phyloP scores from a whole-genome alignment of 2,113 vertebrate species.

The Copsychus sechellarum region DNA sequence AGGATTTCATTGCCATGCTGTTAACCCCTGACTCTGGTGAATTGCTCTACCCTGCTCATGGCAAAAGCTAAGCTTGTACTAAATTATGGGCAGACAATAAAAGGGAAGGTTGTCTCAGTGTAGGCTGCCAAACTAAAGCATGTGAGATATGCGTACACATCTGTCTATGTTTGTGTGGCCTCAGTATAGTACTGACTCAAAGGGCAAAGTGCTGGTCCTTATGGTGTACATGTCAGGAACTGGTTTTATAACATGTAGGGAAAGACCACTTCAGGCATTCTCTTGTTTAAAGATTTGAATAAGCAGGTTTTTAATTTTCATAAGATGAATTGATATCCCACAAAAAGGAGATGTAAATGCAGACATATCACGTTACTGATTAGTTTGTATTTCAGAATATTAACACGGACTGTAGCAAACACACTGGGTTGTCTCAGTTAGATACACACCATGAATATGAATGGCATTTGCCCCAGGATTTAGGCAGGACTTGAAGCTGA shows the following conservation, averaged over 20 bases:
- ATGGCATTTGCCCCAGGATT: conserved; percentile 9
- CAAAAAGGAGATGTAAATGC: neutral
- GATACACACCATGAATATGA: neutral
- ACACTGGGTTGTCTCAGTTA: neutral
- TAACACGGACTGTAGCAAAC: neutral
- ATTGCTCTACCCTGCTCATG: neutral
- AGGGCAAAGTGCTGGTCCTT: neutral
- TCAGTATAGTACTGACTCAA: neutral
- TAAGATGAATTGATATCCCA: neutral
- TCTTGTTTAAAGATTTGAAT: neutral
- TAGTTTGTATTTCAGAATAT: neutral
- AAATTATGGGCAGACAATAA: neutral
- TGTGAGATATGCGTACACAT: neutral
- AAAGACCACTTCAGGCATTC: neutral
- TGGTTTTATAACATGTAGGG: neutral
- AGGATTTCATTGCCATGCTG: neutral
- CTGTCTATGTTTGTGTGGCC: neutral
- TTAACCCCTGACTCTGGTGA: neutral
- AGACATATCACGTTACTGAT: neutral
- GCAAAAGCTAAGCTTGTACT: neutral
- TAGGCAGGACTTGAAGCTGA: neutral
- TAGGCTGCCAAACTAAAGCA: neutral
- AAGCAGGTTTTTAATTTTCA: neutral
- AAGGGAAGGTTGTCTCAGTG: neutral
- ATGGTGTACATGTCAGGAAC: neutral